phyloP scores from a whole-genome alignment of 2,888 invertebrate species.

The Yponomeuta cagnagella region DNA sequence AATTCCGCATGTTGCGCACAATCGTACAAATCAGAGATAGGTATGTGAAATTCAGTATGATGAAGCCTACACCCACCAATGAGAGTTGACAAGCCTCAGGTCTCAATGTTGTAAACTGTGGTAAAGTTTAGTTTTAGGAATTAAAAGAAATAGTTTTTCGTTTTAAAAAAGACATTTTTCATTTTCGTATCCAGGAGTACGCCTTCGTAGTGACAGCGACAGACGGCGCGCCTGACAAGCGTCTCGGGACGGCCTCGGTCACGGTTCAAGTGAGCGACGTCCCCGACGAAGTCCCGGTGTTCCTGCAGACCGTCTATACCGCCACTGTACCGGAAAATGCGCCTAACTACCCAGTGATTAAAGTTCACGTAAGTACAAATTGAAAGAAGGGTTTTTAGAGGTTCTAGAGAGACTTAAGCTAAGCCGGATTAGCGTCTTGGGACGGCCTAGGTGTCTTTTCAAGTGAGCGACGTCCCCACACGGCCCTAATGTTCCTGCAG shows the following conservation, averaged over 20 bases:
- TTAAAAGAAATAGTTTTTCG: background rate
- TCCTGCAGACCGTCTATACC: slow-evolving; percentile 82
- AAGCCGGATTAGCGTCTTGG: slow-evolving; percentile 71
- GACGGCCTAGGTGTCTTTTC: slow-evolving; percentile 81
- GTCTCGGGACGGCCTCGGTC: slow-evolving; percentile 91
- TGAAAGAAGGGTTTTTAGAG: too few relatives aligned
- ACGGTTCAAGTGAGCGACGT: slow-evolving; percentile 87
- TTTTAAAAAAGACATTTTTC: background rate
- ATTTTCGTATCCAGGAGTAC: slow-evolving; percentile 73
- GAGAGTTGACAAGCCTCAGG: too few relatives aligned
- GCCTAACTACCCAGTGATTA: slow-evolving; percentile 84
- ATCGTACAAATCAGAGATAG: too few relatives aligned
- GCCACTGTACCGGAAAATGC: slow-evolving; percentile 90
- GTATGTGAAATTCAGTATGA: too few relatives aligned
- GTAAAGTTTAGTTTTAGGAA: too few relatives aligned
- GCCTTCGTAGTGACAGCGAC: slow-evolving; percentile 91
- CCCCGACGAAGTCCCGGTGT: slow-evolving; percentile 89
- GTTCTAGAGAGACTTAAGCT: too few relatives aligned
- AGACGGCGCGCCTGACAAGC: slow-evolving; percentile 90
- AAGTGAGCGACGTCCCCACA: slow-evolving; percentile 87
- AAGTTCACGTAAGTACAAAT: slow-evolving; percentile 79
- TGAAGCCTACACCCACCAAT: too few relatives aligned
- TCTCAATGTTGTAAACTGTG: background rate
- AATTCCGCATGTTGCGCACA: too few relatives aligned
- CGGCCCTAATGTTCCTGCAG: slow-evolving; percentile 54